Evolutionary conservation across 1,140 invertebrate species (phyloP), one percentile per base, ranked within the genome.

Genomic region (Yoshiicerus persimilis): DNA sequence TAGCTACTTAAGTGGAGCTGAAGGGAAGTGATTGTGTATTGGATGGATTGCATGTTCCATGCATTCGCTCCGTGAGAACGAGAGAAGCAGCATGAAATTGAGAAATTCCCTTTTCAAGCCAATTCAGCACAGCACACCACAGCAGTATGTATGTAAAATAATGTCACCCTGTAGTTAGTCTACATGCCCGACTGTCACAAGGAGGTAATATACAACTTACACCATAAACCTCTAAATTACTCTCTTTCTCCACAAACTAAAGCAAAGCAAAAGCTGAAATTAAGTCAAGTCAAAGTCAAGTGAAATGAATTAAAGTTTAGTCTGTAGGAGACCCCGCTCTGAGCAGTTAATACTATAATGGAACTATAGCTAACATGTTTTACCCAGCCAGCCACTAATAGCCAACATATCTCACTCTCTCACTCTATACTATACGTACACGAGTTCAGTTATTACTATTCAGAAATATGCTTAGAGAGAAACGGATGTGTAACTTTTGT

Each of bases 211-310:
- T 80, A 80, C 75, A 36, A 80, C 75, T 80, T 34, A 36, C 16
- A 80, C 34, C 32, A 80, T 80, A 80, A 80, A 80, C 75, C 75
- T 80, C 75, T 80, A 80, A 80, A 80, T 80, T 80, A 80, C 75
- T 80, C 75, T 80, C 66, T 80, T n/a, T 36, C 32, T 38, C 30
- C 75, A 80, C 75, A 80, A 80, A 80, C 16, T 80, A 80, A 80
- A 80, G 32, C 75, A n/a, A 80, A 70, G 25, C 25, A 25, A 66
- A 66, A 27, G 64, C 64, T 27, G 27, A 30, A 25, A 66, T 66
- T 66, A 30, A 25, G 47, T 56, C 47, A 56, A 56, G 47, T 56
- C 30, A 30, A 70, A 70, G 66, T 70, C 66, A 70, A 70, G 66
- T 30, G 66, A 70, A 70, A 70, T 70, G 66, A 70, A 70, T 16